Conservation (phyloP, 2,888 invertebrate species). For the Mesopsocus fuscifrons region DNA sequence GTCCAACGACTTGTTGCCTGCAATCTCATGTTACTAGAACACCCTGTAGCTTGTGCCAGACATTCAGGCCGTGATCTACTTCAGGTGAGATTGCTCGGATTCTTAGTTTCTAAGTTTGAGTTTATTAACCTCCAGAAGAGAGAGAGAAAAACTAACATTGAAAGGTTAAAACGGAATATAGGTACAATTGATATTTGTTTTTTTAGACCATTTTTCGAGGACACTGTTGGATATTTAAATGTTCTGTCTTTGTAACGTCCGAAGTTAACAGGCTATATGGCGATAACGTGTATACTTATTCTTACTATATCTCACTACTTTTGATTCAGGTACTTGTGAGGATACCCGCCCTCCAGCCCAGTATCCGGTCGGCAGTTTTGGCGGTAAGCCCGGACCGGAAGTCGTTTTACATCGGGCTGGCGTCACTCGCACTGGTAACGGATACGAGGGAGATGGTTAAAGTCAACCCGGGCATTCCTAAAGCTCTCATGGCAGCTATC, state of each 20-base stretch:
- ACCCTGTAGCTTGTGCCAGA: conserved; percentile 1
- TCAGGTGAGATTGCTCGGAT: too few relatives aligned
- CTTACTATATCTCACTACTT: too few relatives aligned
- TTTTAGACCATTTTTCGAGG: too few relatives aligned
- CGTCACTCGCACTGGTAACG: not conserved
- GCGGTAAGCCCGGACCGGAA: not conserved
- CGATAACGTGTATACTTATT: too few relatives aligned
- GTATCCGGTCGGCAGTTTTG: not conserved
- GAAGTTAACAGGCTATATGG: too few relatives aligned
- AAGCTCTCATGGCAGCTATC: not conserved
- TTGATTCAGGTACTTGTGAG: not conserved
- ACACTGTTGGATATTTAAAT: too few relatives aligned
- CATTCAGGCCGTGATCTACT: not conserved
- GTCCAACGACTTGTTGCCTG: not conserved
- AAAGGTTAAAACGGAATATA: too few relatives aligned
- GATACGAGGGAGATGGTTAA: not conserved
- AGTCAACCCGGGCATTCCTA: not conserved
- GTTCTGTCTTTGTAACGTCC: too few relatives aligned
- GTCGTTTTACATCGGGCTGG: conserved; percentile 1
- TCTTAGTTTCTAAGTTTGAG: not conserved
- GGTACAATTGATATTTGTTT: too few relatives aligned
- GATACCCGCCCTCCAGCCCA: not conserved
- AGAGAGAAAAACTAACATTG: too few relatives aligned
- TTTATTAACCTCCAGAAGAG: not conserved
- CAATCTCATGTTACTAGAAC: conserved; percentile 1